Percentiles rank a stretch among this genome's conserved stretches.
phyloP scores from a whole-genome alignment of 2,888 invertebrate genomes.

The Drosophila gaucha region DNA sequence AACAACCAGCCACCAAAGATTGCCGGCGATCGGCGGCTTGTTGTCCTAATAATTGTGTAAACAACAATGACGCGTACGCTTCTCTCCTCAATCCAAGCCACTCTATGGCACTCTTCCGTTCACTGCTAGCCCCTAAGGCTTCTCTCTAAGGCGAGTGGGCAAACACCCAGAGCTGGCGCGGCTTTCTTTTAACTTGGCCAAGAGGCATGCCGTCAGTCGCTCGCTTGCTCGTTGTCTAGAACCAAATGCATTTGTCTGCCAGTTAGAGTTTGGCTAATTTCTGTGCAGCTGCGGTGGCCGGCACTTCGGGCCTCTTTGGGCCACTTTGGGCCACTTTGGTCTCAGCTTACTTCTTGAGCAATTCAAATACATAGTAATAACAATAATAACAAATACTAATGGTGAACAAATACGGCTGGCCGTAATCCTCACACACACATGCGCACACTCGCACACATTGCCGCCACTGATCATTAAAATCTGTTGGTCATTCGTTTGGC shows the following conservation, averaged over 20 bases:
- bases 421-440: conserved; percentile 50
- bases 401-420: conserved; percentile 73
- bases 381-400: conserved; percentile 82
- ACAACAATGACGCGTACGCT: conserved; percentile 81
- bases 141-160: conserved; percentile 57
- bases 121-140: conserved; percentile 7
- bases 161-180: conserved; percentile 59
- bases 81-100: conserved; percentile 20
- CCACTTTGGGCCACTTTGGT: conserved; percentile 52
- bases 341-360: conserved; percentile 69
- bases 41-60: conserved; percentile 84
- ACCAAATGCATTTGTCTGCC: conserved; percentile 77
- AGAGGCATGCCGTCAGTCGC: conserved; percentile 44
- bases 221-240: conserved; percentile 50
- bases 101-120: conserved; percentile 1
- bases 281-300: conserved; percentile 59
- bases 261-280: conserved; percentile 82
- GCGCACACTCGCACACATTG: conserved; percentile 9
- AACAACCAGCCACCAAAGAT: conserved; percentile 38
- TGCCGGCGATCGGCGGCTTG: conserved; percentile 76
- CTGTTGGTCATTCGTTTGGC: conserved; percentile 64
- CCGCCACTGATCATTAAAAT: conserved; percentile 67
- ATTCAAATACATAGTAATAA: conserved; percentile 83
- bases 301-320: conserved; percentile 44
- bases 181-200: conserved; percentile 73